Base-by-base conservation (phyloP, 2,113 vertebrate species). In the Laterallus jamaicensis region DNA sequence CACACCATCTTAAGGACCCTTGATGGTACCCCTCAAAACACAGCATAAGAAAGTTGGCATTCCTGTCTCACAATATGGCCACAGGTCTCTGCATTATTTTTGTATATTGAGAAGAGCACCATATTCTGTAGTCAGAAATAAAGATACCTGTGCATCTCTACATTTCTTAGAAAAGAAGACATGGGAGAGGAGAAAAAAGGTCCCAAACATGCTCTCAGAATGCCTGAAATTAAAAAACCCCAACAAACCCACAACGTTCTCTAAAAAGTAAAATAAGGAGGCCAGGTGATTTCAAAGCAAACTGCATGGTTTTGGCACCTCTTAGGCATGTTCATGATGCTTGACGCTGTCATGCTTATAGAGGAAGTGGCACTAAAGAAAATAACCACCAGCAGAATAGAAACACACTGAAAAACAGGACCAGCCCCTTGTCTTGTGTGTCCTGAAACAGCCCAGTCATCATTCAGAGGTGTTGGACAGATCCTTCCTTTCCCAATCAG, bases 391-490 rank as follows among this genome's bases (percentile, higher is more conserved):
- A 81, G 13, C 26, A 73, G 63, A 16, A 54, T 2, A 76, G 31
- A 85, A 91, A 73, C 12, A 78, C 7, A 20, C 11, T 12, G 29
- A 79, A 88, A 75, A 39, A 44, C 3, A 82, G 21, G 25, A 58
- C 6, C 12, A 60, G 16, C 2, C 15, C 11, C 12, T 84, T 78
- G 21, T 5, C 8, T 82, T 69, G 10, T 56, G 11, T 32, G 44
- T 69, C 24, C 47, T 66, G 74, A 95, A 77, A 56, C 20, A 80
- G 9, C 16, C 12, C 20, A 39, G 5, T 80, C 28, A 62, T 7
- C 0, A 0, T 4, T 67, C 56, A 88, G 26, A 79, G 25, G 39
- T 31, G 26, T 12, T 59, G 31, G 25, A 71, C 20, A 44, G 64
- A 25, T 4, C 32, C 9, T 24, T 16, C 15, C 31, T n/a, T 79